Conservation (phyloP, 2,113 vertebrate species). For the Aegotheles bennettii region DNA sequence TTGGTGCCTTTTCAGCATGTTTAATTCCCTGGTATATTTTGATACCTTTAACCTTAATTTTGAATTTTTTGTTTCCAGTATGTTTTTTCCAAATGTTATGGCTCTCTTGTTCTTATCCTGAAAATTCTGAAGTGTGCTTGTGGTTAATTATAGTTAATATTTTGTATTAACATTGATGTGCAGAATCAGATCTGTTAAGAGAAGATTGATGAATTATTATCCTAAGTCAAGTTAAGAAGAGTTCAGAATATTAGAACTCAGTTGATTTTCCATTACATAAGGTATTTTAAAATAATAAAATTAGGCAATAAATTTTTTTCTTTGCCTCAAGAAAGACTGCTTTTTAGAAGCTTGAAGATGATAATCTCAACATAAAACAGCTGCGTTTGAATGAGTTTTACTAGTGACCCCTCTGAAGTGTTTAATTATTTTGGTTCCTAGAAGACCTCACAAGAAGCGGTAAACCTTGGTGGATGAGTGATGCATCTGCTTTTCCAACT, state of each 20-base stretch:
- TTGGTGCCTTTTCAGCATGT: neutral
- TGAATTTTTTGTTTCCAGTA: neutral
- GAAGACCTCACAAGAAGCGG: conserved; percentile 80
- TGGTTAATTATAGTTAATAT: neutral
- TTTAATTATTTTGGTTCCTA: conserved; percentile 60
- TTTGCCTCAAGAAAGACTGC: neutral
- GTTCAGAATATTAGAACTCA: neutral
- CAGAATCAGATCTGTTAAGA: neutral
- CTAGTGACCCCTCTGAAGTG: conserved; percentile 42
- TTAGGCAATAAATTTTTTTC: neutral
- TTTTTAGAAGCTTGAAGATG: neutral
- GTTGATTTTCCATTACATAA: neutral
- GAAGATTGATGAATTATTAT: neutral
- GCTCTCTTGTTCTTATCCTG: neutral
- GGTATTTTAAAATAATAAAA: neutral
- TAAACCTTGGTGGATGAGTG: conserved; percentile 76
- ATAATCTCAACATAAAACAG: neutral
- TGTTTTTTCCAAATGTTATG: neutral
- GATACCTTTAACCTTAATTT: neutral
- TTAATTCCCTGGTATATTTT: neutral
- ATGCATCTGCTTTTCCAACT: conserved; percentile 61
- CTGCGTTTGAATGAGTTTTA: conserved; percentile 23
- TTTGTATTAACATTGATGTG: neutral
- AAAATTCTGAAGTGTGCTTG: neutral
- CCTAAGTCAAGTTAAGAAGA: neutral